A percentile compares a stretch with the other conserved stretches of the same genome.
These are phyloP conservation scores for Schrankia costaestrigalis DNA, from an alignment of 2,888 invertebrate species.

Conservation along the genomic window DNA sequence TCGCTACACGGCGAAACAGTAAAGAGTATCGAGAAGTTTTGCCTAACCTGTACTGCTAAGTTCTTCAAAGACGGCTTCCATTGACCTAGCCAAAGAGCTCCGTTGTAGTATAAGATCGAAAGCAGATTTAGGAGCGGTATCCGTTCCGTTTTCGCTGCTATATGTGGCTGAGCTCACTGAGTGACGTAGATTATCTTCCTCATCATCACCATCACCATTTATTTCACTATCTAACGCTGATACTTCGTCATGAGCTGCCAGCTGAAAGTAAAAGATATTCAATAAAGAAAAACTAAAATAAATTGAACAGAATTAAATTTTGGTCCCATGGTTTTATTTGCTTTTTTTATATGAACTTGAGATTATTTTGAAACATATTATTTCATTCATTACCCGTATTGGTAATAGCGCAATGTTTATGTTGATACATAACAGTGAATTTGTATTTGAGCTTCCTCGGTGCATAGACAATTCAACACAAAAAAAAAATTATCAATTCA, in stretches of 20 bases:
- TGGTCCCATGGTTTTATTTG: too few species aligned
- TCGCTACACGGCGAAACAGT: too few species aligned
- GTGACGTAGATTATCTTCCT: slow-evolving; percentile 61
- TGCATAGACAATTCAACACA: too few species aligned
- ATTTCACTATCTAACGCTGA: slow-evolving; percentile 73
- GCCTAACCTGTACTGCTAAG: slow-evolving; percentile 81
- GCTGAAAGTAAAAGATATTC: slow-evolving; percentile 34
- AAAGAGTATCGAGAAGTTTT: background rate
- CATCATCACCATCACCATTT: slow-evolving; percentile 68
- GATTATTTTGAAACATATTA: too few species aligned
- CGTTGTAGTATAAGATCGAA: slow-evolving; percentile 90
- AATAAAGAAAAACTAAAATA: too few species aligned
- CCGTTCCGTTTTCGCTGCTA: slow-evolving; percentile 43
- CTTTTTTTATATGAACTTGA: too few species aligned
- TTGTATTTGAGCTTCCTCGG: too few species aligned
- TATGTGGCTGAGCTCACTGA: slow-evolving; percentile 63
- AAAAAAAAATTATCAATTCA: too few species aligned
- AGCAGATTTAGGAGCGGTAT: slow-evolving; percentile 78
- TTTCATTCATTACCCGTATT: too few species aligned
- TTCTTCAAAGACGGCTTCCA: slow-evolving; percentile 90
- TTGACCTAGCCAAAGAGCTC: slow-evolving; percentile 90
- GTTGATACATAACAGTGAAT: too few species aligned
- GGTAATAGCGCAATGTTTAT: too few species aligned
- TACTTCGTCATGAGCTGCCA: slow-evolving; percentile 81
- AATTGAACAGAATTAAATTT: too few species aligned